These are phyloP conservation scores for Menidia beryllina DNA, from an alignment of 2,113 vertebrate genomes.

Conservation along the genomic window DNA sequence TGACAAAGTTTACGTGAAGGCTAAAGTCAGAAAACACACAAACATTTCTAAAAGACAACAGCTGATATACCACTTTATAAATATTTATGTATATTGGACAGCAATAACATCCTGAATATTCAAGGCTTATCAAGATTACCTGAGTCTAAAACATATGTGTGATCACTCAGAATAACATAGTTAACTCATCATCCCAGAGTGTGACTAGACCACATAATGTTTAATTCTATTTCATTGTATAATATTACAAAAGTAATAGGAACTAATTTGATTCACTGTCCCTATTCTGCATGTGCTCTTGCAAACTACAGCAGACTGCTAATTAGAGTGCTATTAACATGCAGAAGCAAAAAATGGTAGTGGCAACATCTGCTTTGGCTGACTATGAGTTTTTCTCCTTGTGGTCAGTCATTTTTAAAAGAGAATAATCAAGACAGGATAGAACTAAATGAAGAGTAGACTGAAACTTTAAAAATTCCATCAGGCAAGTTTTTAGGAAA, in stretches of 20 bases:
- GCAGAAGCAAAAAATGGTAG: background rate
- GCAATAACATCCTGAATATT: background rate
- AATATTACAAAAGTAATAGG: conserved; percentile 27
- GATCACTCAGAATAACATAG: background rate
- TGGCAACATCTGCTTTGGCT: background rate
- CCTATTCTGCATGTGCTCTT: background rate
- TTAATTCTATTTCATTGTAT: conserved; percentile 24
- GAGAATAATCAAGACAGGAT: too few relatives aligned
- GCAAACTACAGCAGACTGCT: background rate
- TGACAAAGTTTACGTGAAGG: background rate
- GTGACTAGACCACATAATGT: conserved; percentile 35
- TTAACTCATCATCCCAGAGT: conserved; percentile 13
- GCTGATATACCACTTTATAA: too few relatives aligned
- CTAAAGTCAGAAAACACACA: background rate
- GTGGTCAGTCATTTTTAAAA: background rate
- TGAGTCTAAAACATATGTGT: rapidly evolving
- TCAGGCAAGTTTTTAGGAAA: too few relatives aligned
- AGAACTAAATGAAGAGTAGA: background rate
- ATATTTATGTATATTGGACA: background rate
- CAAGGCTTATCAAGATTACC: background rate
- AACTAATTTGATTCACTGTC: conserved; percentile 9
- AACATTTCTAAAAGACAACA: background rate
- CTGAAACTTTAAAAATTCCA: too few relatives aligned
- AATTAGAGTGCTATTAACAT: background rate
- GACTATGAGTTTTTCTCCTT: background rate